These are phyloP conservation scores for Talpa occidentalis DNA, from an alignment of 2,113 vertebrate genomes.

Conservation along the genomic window DNA sequence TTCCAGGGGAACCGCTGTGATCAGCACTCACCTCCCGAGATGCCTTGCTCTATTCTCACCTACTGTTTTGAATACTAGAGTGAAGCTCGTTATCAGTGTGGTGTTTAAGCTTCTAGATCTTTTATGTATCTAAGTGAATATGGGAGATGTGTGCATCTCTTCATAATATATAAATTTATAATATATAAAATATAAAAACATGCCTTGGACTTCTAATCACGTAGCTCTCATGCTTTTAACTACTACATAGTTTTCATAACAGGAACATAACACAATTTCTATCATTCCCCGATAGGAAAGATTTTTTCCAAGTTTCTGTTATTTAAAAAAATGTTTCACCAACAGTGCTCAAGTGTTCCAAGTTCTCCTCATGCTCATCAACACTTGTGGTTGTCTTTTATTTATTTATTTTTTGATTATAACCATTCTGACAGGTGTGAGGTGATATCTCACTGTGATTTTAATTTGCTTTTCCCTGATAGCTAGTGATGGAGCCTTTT, in stretches of 20 bases:
- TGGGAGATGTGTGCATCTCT: neutral
- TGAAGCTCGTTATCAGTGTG: neutral
- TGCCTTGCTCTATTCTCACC: neutral
- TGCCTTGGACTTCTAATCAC: neutral
- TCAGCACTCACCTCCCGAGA: neutral
- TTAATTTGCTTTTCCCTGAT: neutral
- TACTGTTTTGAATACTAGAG: neutral
- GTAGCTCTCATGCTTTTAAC: neutral
- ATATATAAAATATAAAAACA: neutral
- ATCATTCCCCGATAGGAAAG: neutral
- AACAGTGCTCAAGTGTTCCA: neutral
- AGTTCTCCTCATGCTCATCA: neutral
- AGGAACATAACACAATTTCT: neutral
- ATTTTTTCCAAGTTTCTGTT: neutral
- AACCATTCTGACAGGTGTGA: neutral
- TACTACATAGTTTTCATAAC: neutral
- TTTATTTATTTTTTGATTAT: neutral
- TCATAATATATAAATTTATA: neutral
- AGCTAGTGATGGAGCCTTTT: neutral
- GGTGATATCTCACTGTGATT: neutral
- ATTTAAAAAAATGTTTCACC: neutral
- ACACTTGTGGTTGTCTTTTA: neutral
- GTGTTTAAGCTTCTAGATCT: neutral
- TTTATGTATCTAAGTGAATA: neutral
- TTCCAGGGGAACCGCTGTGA: neutral